Evolutionary conservation across 2,113 vertebrate species (phyloP).

Genomic region (Alaudala cheleensis): DNA sequence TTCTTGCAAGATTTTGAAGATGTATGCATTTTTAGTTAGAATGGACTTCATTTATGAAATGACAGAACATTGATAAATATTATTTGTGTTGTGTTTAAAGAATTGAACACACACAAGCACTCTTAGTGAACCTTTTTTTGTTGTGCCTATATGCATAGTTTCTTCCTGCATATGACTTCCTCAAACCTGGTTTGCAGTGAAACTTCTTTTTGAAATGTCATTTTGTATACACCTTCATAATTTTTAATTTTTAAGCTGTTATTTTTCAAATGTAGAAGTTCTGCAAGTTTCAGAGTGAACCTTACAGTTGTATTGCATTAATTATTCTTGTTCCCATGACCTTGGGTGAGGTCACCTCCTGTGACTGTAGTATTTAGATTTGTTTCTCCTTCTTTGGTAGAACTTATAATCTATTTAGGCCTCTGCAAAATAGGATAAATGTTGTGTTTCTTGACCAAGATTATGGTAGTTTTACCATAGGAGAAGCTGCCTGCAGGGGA

Average conservation of each 20-base stretch:
- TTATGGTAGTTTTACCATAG: accelerated
- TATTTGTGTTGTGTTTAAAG: not conserved
- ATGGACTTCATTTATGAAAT: not conserved
- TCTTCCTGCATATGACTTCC: not conserved
- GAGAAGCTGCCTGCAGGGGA: not conserved
- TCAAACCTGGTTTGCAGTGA: not conserved
- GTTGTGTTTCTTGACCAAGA: not conserved
- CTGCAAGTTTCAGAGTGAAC: not conserved
- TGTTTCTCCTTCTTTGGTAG: not conserved
- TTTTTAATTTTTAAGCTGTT: not conserved
- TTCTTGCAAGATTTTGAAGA: not conserved
- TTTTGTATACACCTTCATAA: not conserved
- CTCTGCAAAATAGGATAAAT: not conserved
- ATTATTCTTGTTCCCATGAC: not conserved
- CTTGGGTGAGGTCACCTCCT: not conserved
- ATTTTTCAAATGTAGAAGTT: not conserved
- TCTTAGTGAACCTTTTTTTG: not conserved
- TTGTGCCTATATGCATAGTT: not conserved
- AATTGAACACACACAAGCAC: not conserved
- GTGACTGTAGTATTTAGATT: not conserved
- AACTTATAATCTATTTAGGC: not conserved
- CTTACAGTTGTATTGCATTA: not conserved
- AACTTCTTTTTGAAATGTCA: not conserved
- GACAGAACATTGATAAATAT: not conserved
- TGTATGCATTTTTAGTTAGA: not conserved